Evolutionary conservation across 1,140 invertebrate species (phyloP).

Genomic region (Eriocheir sinensis): DNA sequence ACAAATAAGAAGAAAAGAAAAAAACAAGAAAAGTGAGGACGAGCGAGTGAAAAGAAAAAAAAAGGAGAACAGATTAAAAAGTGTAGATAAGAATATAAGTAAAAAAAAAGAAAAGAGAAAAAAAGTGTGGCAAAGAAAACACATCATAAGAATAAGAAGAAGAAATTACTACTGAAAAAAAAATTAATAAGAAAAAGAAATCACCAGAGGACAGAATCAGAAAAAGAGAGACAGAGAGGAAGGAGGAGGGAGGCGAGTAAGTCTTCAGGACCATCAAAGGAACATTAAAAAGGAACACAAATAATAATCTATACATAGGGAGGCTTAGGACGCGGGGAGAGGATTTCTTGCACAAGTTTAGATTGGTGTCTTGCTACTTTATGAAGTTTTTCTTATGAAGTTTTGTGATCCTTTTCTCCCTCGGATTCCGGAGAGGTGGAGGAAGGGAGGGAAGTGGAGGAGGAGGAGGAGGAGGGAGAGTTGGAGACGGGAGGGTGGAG

Average conservation of each 20-base stretch:
- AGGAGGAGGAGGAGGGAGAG: background rate
- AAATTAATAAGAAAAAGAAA: too few species aligned
- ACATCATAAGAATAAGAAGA: too few species aligned
- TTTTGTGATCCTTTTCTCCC: constrained; percentile 53
- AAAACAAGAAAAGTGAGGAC: too few species aligned
- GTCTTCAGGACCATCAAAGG: background rate
- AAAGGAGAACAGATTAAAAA: too few species aligned
- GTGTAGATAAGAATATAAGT: too few species aligned
- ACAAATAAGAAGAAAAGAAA: too few species aligned
- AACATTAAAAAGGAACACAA: background rate
- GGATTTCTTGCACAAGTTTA: constrained; percentile 52
- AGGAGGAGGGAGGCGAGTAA: background rate
- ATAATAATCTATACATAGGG: constrained; percentile 52
- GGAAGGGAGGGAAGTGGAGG: background rate
- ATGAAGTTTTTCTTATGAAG: constrained; percentile 56
- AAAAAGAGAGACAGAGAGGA: background rate
- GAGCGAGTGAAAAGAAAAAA: too few species aligned
- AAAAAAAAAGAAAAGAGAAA: too few species aligned
- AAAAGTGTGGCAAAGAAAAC: too few species aligned
- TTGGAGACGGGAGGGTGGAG: background rate
- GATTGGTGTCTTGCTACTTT: constrained; percentile 61
- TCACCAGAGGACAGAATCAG: too few species aligned
- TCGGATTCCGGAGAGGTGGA: background rate
- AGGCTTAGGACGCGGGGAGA: constrained; percentile 54
- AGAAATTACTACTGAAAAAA: too few species aligned